Evolutionary conservation across 2,113 vertebrate genomes (phyloP).

Genomic region (Pardalotus punctatus): DNA sequence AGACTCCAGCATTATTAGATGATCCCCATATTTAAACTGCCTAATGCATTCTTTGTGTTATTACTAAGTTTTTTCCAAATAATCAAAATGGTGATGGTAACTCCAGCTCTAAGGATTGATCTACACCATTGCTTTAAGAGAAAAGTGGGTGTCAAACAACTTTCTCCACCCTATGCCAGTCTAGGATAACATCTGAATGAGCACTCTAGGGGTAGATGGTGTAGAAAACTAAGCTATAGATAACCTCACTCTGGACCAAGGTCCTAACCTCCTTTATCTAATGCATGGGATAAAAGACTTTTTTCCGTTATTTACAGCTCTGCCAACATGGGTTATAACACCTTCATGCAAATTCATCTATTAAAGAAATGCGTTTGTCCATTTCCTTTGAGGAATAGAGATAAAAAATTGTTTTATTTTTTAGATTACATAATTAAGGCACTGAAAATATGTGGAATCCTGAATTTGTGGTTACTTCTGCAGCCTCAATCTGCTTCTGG

Average conservation of each 20-base stretch:
- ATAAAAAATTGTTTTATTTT: neutral
- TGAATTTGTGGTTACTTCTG: neutral
- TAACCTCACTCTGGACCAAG: neutral
- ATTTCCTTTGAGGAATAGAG: neutral
- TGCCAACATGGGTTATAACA: neutral
- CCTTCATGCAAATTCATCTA: neutral
- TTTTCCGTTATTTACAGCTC: neutral
- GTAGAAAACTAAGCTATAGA: neutral
- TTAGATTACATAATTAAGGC: neutral
- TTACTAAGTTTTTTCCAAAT: neutral
- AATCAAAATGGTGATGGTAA: neutral
- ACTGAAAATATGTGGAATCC: neutral
- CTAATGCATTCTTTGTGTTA: neutral
- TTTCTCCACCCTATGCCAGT: neutral
- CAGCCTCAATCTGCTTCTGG: neutral
- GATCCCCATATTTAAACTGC: neutral
- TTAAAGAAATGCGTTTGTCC: neutral
- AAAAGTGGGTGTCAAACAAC: neutral
- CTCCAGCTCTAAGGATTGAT: neutral
- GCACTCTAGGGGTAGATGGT: neutral
- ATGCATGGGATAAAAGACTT: neutral
- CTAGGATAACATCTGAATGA: neutral
- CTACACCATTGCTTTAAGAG: neutral
- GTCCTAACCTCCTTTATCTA: neutral
- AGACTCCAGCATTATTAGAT: neutral